These are phyloP conservation scores for Thymelicus sylvestris DNA, from an alignment of 2,888 invertebrate species.

Conservation along the genomic window DNA sequence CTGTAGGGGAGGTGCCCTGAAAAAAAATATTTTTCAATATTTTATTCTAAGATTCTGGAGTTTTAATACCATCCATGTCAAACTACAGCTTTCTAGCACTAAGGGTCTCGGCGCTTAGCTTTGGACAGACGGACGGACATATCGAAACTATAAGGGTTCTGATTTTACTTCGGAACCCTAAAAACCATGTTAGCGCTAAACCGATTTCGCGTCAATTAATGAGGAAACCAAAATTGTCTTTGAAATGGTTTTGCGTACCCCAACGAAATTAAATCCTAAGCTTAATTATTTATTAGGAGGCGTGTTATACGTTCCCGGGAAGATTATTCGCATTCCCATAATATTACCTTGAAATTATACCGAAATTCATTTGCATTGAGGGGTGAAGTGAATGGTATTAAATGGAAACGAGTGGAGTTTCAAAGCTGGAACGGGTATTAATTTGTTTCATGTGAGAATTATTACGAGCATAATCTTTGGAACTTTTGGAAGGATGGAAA, in stretches of 20 bases:
- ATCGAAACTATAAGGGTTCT: too few species aligned
- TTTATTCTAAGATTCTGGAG: too few species aligned
- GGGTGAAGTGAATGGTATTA: neutral
- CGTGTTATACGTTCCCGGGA: neutral
- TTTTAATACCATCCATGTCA: too few species aligned
- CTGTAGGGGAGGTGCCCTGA: too few species aligned
- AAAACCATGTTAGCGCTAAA: neutral
- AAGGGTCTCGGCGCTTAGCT: too few species aligned
- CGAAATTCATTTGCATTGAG: constrained; percentile 10
- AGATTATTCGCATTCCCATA: constrained; percentile 4
- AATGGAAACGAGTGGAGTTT: neutral
- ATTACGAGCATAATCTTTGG: neutral
- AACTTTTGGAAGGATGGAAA: neutral
- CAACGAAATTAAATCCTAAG: constrained; percentile 7
- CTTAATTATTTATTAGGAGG: constrained; percentile 17
- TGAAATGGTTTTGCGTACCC: neutral
- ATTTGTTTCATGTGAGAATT: constrained; percentile 5
- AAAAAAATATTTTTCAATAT: too few species aligned
- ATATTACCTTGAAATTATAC: constrained; percentile 1
- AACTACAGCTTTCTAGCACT: too few species aligned
- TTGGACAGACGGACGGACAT: too few species aligned
- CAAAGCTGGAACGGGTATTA: neutral
- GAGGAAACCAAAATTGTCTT: neutral
- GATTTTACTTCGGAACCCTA: too few species aligned
- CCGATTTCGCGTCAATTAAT: constrained; percentile 1